A percentile compares a stretch with the other conserved stretches of the same genome.
Evolutionary conservation across 2,797 vertebrate genomes (phyloP).

Genomic region (Channallabes apus): DNA sequence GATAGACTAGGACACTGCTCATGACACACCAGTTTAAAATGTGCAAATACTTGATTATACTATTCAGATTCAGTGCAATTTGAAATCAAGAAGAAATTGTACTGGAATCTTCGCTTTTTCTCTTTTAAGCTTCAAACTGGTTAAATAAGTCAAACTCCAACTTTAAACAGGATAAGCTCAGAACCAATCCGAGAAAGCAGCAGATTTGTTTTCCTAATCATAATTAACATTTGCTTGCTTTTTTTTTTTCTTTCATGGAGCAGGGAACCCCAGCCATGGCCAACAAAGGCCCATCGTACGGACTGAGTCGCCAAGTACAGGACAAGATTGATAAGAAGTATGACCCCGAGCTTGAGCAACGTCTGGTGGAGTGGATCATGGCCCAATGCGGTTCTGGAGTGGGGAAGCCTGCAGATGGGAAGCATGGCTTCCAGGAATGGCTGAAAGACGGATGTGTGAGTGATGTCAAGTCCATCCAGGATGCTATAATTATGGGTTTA

Average conservation of each 20-base stretch:
- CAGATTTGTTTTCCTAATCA: neutral
- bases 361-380: slow-evolving; percentile 91
- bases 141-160: neutral
- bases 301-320: slow-evolving; percentile 93
- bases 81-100: neutral
- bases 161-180: neutral
- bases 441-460: slow-evolving; percentile 94
- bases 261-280: slow-evolving; percentile 82
- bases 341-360: slow-evolving; percentile 87
- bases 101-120: neutral
- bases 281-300: slow-evolving; percentile 93
- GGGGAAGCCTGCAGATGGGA: slow-evolving; percentile 83
- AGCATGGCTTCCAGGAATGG: slow-evolving; percentile 93
- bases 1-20: slow-evolving; percentile 3
- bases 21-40: neutral
- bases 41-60: neutral
- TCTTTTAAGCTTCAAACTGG: neutral
- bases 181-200: neutral
- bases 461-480: slow-evolving; percentile 30
- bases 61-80: neutral
- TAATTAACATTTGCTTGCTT: neutral
- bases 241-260: neutral
- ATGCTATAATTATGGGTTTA: neutral
- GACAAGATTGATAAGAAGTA: slow-evolving; percentile 98
- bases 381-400: slow-evolving; percentile 82